These are phyloP conservation scores for Telenomus remus DNA, from an alignment of 1,140 invertebrate species.

Conservation along the genomic window DNA sequence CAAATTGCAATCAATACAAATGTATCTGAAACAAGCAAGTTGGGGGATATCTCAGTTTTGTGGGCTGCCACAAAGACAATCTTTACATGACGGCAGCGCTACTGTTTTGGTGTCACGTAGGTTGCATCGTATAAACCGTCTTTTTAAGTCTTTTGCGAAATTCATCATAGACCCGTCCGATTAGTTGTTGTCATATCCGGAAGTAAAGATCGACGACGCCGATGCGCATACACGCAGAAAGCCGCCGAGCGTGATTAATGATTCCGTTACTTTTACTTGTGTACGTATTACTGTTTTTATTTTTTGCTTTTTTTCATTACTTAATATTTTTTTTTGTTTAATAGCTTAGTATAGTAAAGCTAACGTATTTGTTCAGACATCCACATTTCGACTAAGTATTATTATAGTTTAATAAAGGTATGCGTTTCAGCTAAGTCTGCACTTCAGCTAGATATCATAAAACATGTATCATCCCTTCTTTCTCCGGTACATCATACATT, in stretches of 20 bases:
- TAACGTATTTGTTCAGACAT: constrained; percentile 76
- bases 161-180: constrained; percentile 74
- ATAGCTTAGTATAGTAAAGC: constrained; percentile 76
- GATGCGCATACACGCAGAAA: constrained; percentile 65
- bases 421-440: constrained; percentile 74
- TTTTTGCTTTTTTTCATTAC: constrained; percentile 38
- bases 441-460: constrained; percentile 76
- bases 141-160: constrained; percentile 68
- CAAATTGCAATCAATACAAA: constrained; percentile 78
- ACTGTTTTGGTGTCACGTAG: constrained; percentile 71
- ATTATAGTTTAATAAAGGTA: constrained; percentile 76
- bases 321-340: constrained; percentile 63
- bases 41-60: constrained; percentile 76
- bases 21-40: constrained; percentile 78
- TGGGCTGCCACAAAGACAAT: constrained; percentile 71
- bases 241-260: constrained; percentile 67
- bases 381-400: constrained; percentile 76
- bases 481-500: constrained; percentile 76
- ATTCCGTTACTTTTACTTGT: constrained; percentile 60
- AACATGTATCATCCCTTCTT: constrained; percentile 75
- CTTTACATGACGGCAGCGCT: constrained; percentile 72
- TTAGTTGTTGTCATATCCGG: constrained; percentile 76
- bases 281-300: constrained; percentile 42
- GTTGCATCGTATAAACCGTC: constrained; percentile 68
- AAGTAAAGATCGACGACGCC: constrained; percentile 70